Evolutionary conservation across 2,113 vertebrate species (phyloP).

Genomic region (Colinus virginianus): DNA sequence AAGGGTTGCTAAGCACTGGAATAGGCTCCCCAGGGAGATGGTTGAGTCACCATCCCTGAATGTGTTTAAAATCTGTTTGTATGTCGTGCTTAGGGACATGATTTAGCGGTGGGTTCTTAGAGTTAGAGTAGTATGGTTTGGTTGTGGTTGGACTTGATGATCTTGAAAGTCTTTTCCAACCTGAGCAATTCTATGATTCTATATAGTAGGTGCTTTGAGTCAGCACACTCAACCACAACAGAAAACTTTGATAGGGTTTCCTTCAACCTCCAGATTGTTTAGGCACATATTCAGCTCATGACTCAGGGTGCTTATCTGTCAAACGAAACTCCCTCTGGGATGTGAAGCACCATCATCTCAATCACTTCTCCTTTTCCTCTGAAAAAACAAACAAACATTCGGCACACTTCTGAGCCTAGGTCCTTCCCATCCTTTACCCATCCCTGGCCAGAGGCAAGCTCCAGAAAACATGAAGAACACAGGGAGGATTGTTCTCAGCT

Average conservation of each 20-base stretch:
- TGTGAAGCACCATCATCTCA: constrained; percentile 36
- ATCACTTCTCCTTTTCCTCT: constrained; percentile 44
- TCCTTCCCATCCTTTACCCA: constrained; percentile 21
- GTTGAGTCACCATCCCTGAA: no score
- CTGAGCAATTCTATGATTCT: no score
- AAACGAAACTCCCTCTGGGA: constrained; percentile 51
- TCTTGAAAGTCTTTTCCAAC: no score
- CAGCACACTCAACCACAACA: constrained; percentile 58
- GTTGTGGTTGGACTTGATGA: no score
- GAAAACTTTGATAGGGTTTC: constrained; percentile 41
- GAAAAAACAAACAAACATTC: constrained; percentile 51
- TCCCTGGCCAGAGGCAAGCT: constrained; percentile 41
- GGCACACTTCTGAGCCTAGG: constrained; percentile 23
- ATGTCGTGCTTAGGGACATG: no score
- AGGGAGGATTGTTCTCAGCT: not conserved
- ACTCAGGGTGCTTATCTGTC: constrained; percentile 58
- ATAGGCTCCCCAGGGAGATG: no score
- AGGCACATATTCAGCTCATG: constrained; percentile 54
- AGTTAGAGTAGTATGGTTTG: no score
- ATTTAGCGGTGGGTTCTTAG: no score
- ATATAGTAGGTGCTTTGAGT: constrained; percentile 47
- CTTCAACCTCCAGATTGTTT: constrained; percentile 10
- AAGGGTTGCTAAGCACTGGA: no score
- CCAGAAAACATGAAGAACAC: not conserved
- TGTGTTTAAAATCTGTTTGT: no score